A percentile compares a stretch with the other conserved stretches of the same genome.
Evolutionary conservation across 2,888 invertebrate genomes (phyloP).

Genomic region (Epistrophe eligans): DNA sequence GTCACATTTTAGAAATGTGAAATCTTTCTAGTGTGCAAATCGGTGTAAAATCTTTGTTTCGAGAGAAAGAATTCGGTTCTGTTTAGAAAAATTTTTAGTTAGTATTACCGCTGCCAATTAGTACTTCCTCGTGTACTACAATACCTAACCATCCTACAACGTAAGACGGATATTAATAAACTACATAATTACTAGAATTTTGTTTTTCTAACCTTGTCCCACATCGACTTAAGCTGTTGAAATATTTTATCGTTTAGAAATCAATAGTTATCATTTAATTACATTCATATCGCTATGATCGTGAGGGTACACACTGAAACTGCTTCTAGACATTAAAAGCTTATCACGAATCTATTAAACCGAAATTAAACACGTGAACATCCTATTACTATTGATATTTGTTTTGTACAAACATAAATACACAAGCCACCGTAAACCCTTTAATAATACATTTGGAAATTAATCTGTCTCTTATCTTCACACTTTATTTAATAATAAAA

Average conservation of each 20-base stretch:
- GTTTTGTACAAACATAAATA: neutral
- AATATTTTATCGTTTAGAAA: neutral
- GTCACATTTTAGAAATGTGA: too few relatives aligned
- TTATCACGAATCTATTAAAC: neutral
- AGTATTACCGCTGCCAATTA: too few relatives aligned
- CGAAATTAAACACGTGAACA: neutral
- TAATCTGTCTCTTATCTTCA: neutral
- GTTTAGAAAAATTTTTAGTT: too few relatives aligned
- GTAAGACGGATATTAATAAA: too few relatives aligned
- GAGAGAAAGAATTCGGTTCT: too few relatives aligned
- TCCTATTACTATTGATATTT: neutral
- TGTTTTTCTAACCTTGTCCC: neutral
- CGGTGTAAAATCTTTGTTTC: too few relatives aligned
- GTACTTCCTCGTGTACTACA: too few relatives aligned
- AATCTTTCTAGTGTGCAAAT: too few relatives aligned
- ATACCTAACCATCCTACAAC: too few relatives aligned
- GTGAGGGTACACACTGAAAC: neutral
- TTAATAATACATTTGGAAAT: neutral
- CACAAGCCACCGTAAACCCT: neutral
- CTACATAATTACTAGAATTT: too few relatives aligned
- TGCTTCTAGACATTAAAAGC: neutral
- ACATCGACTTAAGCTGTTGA: neutral
- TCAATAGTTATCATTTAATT: neutral
- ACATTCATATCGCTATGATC: neutral
- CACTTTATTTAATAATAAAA: neutral